These are phyloP conservation scores for Drosophila kikkawai DNA, from an alignment of 1,140 invertebrate genomes.

Conservation along the genomic window DNA sequence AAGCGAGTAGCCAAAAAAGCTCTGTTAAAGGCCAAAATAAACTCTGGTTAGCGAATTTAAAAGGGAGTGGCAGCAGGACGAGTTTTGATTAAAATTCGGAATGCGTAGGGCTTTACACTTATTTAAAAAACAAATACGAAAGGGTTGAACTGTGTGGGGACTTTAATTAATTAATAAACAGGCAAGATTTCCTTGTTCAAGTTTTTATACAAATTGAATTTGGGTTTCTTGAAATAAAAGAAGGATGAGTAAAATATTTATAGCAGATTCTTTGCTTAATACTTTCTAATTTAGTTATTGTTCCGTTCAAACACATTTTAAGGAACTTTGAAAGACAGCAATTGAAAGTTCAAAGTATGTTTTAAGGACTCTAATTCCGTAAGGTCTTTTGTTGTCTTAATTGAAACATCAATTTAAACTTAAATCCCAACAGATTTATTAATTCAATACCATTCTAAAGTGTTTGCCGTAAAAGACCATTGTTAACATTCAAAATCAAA, in stretches of 20 bases:
- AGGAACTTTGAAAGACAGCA: too few species aligned
- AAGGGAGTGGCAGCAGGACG: background rate
- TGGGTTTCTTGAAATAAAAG: too few species aligned
- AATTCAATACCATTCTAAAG: slow-evolving; percentile 15
- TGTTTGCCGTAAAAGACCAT: slow-evolving; percentile 39
- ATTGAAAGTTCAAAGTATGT: background rate
- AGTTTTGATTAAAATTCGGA: slow-evolving; percentile 5
- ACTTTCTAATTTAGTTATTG: too few species aligned
- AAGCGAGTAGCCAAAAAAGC: slow-evolving; percentile 34
- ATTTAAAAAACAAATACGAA: background rate
- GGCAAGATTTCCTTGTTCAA: background rate
- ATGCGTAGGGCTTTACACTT: background rate
- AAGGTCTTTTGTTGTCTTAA: background rate
- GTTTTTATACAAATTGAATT: background rate
- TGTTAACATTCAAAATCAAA: slow-evolving; percentile 45
- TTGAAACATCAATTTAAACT: slow-evolving; percentile 31
- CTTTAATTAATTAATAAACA: slow-evolving; percentile 8
- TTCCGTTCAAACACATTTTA: too few species aligned
- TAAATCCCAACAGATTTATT: background rate
- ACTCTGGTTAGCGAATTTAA: background rate
- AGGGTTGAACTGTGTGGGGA: background rate
- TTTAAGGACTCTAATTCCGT: background rate
- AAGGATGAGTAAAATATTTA: too few species aligned
- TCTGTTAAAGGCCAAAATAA: slow-evolving; percentile 7
- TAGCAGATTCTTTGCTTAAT: too few species aligned